phyloP scores from a whole-genome alignment of 2,888 invertebrate genomes.

The Scaeva pyrastri region DNA sequence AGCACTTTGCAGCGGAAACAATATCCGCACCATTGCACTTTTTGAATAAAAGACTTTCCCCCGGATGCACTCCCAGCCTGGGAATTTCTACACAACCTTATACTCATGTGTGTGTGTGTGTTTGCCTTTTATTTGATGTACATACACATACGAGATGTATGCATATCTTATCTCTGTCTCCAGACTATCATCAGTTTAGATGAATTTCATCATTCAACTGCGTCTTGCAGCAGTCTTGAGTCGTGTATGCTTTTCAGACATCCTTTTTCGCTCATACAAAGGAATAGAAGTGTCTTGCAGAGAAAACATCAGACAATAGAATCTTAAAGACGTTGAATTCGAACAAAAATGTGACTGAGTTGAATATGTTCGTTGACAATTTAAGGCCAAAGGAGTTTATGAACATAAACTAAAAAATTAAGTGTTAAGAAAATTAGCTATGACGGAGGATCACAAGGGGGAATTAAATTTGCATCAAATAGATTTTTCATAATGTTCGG shows the following conservation, averaged over 20 bases:
- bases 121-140: not conserved
- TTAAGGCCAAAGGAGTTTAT: no score
- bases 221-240: no score
- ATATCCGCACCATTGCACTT: constrained; percentile 46
- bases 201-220: constrained; percentile 37
- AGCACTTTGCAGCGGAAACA: constrained; percentile 42
- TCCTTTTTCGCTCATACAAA: not conserved
- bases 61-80: constrained; percentile 8
- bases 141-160: constrained; percentile 1
- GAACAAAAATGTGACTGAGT: no score
- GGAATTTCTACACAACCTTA: constrained; percentile 2
- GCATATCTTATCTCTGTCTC: not conserved
- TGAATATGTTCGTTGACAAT: no score
- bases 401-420: no score
- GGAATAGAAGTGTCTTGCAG: not conserved
- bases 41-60: constrained; percentile 10
- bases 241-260: not conserved
- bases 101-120: not conserved
- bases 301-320: not conserved
- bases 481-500: no score
- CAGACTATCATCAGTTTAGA: not conserved
- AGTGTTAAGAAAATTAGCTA: no score
- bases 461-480: no score
- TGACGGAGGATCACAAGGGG: no score
- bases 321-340: no score